Percentiles rank a stretch among this genome's conserved stretches.
Conservation (phyloP, 2,888 invertebrate species). For the Melanchra persicariae region DNA sequence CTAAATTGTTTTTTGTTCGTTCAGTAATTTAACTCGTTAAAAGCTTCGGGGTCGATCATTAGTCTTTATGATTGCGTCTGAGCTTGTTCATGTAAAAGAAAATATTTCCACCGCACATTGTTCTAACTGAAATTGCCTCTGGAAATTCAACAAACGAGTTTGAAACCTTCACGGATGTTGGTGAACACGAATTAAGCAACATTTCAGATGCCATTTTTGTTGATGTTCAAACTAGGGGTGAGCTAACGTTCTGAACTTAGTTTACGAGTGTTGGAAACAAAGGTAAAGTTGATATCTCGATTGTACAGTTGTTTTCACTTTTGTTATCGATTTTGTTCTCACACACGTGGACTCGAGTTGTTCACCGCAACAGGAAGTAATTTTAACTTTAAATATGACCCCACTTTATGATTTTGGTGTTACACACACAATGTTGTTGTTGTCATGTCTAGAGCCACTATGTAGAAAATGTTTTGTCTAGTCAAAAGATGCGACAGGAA, state of each 20-base stretch:
- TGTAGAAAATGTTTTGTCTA: neutral
- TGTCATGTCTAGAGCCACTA: neutral
- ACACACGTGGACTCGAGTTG: conserved; percentile 33
- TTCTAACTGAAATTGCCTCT: conserved; percentile 53
- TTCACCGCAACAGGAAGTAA: conserved; percentile 46
- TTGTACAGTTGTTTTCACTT: conserved; percentile 66
- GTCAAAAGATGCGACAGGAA: neutral
- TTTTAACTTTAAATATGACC: conserved; percentile 42
- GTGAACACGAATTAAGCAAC: conserved; percentile 75
- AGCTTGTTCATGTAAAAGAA: conserved; percentile 44
- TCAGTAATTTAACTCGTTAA: conserved; percentile 51
- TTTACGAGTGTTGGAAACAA: conserved; percentile 67
- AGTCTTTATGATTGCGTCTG: conserved; percentile 52
- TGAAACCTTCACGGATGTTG: conserved; percentile 63
- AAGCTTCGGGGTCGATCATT: conserved; percentile 52
- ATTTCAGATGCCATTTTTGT: conserved; percentile 74
- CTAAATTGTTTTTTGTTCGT: conserved; percentile 56
- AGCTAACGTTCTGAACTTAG: conserved; percentile 66
- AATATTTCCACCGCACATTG: conserved; percentile 43
- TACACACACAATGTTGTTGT: conserved; percentile 5
- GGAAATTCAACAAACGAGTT: conserved; percentile 70
- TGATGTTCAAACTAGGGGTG: conserved; percentile 67
- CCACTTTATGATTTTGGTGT: conserved; percentile 16
- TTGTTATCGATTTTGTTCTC: conserved; percentile 43
- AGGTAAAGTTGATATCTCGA: conserved; percentile 68